Conservation (phyloP, 2,113 vertebrate genomes). For the Sinocyclocheilus anshuiensis region DNA sequence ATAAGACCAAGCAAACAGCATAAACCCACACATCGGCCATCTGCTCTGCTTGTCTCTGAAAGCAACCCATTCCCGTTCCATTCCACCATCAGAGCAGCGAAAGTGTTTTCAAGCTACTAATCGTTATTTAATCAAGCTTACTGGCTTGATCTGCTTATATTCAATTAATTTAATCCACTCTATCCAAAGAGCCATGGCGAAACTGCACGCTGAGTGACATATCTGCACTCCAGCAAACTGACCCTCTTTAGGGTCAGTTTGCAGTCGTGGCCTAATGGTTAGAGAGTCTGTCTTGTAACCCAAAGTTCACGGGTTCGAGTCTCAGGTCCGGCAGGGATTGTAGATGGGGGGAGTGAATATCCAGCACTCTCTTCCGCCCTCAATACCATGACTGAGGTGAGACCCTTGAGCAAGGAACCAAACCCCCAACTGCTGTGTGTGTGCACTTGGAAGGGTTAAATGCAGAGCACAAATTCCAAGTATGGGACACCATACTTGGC, state of each 20-base stretch:
- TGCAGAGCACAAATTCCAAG: too few relatives aligned
- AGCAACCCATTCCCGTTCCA: conserved; percentile 14
- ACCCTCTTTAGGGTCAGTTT: background rate
- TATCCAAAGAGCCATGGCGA: conserved; percentile 34
- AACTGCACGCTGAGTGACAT: conserved; percentile 20
- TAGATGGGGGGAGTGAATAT: too few relatives aligned
- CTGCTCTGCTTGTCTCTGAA: conserved; percentile 35
- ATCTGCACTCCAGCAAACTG: conserved; percentile 21
- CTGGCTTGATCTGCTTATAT: conserved; percentile 56
- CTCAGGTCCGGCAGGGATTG: too few relatives aligned
- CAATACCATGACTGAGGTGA: too few relatives aligned
- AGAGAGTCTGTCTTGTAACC: too few relatives aligned
- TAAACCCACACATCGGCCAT: conserved; percentile 11
- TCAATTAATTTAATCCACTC: conserved; percentile 56
- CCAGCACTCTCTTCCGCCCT: too few relatives aligned
- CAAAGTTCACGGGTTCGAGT: too few relatives aligned
- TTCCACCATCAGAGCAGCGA: conserved; percentile 21
- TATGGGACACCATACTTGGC: too few relatives aligned
- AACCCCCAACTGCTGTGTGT: too few relatives aligned
- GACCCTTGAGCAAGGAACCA: too few relatives aligned
- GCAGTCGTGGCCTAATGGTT: too few relatives aligned
- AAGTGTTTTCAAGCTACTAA: conserved; percentile 43
- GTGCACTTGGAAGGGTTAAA: too few relatives aligned
- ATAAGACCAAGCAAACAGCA: background rate
- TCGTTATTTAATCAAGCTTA: conserved; percentile 51